Base-by-base conservation (phyloP, 2,113 vertebrate genomes). In the Typhlomys cinereus region DNA sequence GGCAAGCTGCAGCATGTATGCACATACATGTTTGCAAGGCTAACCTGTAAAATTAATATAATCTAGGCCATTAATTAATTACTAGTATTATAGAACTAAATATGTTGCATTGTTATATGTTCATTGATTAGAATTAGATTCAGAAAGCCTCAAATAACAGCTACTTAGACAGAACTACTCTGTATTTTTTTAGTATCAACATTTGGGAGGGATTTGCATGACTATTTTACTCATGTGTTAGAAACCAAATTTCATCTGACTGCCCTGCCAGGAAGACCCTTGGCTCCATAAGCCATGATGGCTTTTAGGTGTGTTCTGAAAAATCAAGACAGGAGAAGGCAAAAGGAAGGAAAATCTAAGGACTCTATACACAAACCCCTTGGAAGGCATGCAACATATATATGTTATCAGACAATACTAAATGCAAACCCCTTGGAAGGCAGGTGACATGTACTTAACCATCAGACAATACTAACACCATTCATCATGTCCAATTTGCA, bases 21-120 rank as follows among this genome's bases (percentile, higher is more conserved):
- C 29, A 84, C 25, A 67, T 12, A 18, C 4, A 52, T 61, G 7
- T 54, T 75, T 88, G n/a, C 25, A 80, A 94, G 39, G 61, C 6
- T 84, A 66, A 74, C 61, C 94, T 82, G 86, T 10, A 82, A 90
- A 94, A 89, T 23, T 31, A 70, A 62, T 27, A 66, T 59, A 92
- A 64, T 85, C 61, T 66, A 89, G n/a, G 34, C 44, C n/a, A 54
- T 50, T 41, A 90, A 44, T 1, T 70, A 70, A 83, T 50, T n/a
- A 64, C 39, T 54, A 94, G 71, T 79, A 78, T 69, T 67, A 36
- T 34, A 83, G 57, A 78, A 36, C 20, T 85, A 89, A 73, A 6
- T 73, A 4, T 46, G 64, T 86, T 41, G 67, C 59, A 61, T 64
- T 73, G 59, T 64, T 83, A 86, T 50, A 50, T 66, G 8, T 73